Percentiles rank a stretch among this genome's conserved stretches.
Evolutionary conservation across 37 sponge, comb jelly and placozoan genomes (phyloP).

Genomic region (Tethya wilhelma): DNA sequence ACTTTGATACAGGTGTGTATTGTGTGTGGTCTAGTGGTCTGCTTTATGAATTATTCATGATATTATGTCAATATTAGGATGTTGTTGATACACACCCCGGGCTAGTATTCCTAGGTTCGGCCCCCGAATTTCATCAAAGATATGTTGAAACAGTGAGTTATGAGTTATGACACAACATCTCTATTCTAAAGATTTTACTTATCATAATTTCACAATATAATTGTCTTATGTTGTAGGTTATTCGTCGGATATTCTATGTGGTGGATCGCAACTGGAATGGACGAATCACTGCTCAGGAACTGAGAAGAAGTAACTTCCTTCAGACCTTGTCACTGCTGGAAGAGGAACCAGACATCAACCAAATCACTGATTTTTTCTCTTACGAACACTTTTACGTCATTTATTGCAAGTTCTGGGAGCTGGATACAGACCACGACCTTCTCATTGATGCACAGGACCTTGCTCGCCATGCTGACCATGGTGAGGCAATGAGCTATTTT

Average conservation of each 20-base stretch:
- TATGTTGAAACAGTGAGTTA: conserved; percentile 94
- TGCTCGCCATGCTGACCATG: conserved; percentile 79
- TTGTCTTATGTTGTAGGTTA: conserved; percentile 47
- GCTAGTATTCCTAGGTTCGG: conserved; percentile 79
- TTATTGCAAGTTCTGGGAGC: conserved; percentile 99
- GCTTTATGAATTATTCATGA: neutral
- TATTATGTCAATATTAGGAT: conserved; percentile 62
- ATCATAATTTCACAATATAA: neutral
- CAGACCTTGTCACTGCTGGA: conserved; percentile 53
- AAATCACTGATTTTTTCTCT: conserved; percentile 89
- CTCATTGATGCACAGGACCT: conserved; percentile 86
- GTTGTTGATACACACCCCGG: conserved; percentile 97
- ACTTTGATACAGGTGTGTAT: conserved; percentile 72
- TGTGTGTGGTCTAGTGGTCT: neutral
- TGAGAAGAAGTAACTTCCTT: conserved; percentile 85
- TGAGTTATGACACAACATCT: neutral
- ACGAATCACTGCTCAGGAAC: conserved; percentile 73
- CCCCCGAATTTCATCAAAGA: conserved; percentile 96
- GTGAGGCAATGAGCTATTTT: too few species aligned
- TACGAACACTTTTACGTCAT: conserved; percentile 99
- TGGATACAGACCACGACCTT: conserved; percentile 95
- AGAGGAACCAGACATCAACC: conserved; percentile 68
- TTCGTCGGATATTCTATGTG: conserved; percentile 88
- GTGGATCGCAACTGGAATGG: conserved; percentile 85
- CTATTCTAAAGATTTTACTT: neutral